These are phyloP conservation scores for Corythoichthys haematopterus DNA, from an alignment of 2,113 vertebrate species.

Conservation along the genomic window DNA sequence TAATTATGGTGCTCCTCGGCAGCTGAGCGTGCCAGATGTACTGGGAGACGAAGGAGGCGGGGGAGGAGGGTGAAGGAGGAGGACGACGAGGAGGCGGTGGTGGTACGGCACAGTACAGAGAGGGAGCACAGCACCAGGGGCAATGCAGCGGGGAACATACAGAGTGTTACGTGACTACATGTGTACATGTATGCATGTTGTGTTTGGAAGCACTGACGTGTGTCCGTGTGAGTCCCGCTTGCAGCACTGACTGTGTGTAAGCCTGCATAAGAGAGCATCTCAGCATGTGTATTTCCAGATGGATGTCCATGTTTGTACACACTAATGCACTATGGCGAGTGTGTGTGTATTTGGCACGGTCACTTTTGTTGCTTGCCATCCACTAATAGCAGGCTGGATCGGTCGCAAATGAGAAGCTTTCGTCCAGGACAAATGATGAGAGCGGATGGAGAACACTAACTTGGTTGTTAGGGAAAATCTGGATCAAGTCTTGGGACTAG, in stretches of 20 bases:
- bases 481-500: background rate
- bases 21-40: conserved; percentile 99
- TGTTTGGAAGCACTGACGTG: conserved; percentile 30
- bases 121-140: conserved; percentile 78
- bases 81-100: conserved; percentile 71
- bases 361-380: conserved; percentile 77
- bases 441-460: conserved; percentile 19
- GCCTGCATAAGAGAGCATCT: conserved; percentile 5
- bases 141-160: conserved; percentile 57
- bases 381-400: conserved; percentile 94
- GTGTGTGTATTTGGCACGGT: conserved; percentile 70
- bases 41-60: conserved; percentile 81
- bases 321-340: conserved; percentile 12
- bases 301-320: conserved; percentile 41
- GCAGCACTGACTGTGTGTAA: conserved; percentile 2
- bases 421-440: conserved; percentile 44
- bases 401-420: conserved; percentile 84
- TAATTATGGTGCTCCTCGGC: conserved; percentile 98
- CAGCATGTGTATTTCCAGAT: conserved; percentile 28
- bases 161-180: conserved; percentile 51
- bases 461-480: conserved; percentile 11
- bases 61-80: conserved; percentile 69
- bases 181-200: conserved; percentile 36
- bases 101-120: conserved; percentile 82
- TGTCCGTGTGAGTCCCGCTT: conserved; percentile 17